Conservation (phyloP, 2,797 vertebrate genomes). For the Vipera latastei region DNA sequence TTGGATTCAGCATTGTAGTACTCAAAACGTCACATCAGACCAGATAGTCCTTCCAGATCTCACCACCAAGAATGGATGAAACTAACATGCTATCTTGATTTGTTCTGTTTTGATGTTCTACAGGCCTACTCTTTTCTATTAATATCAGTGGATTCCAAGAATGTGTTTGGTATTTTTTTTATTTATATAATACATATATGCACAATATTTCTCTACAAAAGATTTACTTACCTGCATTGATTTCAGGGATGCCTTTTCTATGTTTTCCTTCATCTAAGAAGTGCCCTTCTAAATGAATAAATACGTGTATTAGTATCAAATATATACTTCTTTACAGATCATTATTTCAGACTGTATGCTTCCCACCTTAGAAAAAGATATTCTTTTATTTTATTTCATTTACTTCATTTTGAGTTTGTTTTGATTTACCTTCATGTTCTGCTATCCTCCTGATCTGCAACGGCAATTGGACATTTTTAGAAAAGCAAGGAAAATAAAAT, state of each 20-base stretch:
- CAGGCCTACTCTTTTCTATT: neutral
- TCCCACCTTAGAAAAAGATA: neutral
- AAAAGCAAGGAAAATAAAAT: neutral
- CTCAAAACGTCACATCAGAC: neutral
- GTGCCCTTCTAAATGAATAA: slow-evolving; percentile 50
- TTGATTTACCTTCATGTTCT: slow-evolving; percentile 49
- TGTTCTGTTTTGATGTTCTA: neutral
- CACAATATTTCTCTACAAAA: neutral
- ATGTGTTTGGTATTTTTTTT: neutral
- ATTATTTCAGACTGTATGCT: neutral
- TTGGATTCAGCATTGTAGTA: neutral
- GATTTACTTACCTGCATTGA: slow-evolving; percentile 75
- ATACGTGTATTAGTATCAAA: neutral
- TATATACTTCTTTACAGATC: neutral
- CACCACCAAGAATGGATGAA: neutral
- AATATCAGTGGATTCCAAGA: neutral
- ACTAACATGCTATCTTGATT: neutral
- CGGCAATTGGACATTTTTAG: neutral
- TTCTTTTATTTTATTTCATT: neutral
- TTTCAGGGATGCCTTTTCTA: slow-evolving; percentile 77
- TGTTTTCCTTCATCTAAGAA: slow-evolving; percentile 71
- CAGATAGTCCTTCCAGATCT: neutral
- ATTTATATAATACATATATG: neutral
- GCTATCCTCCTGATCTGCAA: slow-evolving; percentile 56
- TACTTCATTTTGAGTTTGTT: neutral